Base-by-base conservation (phyloP, 2,113 vertebrate genomes). In the Fulmarus glacialis region DNA sequence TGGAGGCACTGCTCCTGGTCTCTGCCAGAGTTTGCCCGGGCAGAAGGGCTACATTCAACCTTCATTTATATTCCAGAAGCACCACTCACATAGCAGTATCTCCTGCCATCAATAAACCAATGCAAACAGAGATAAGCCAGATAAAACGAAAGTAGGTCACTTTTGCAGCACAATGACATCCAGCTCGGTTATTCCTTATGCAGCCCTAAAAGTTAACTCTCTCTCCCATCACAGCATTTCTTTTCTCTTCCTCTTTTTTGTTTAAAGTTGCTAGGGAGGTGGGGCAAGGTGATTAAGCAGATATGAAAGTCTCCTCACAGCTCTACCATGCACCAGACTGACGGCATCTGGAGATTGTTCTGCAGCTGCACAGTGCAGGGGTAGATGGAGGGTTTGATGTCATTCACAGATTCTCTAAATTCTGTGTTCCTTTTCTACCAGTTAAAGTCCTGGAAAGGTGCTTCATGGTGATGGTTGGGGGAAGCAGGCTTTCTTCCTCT, bases 61-160 rank as follows among this genome's bases (percentile, higher is more conserved):
- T 84, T 95, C 90, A 91, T 97, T 97, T 95, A 85, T 97, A 97
- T 98, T 97, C 96, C 93, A 83, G 90, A 62, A 93, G 59, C 75
- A 90, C 63, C 89, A 90, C 75, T 95, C 95, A 94, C 78, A 97
- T 95, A 90, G 82, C 94, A 79, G 79, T 95, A 95, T 98, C 94
- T 97, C 91, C 80, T 97, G 66, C 94, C 94, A 97, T 96, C 96
- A 96, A 89, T 92, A 97, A 97, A 93, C 93, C 85, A 91, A 77
- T 88, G 94, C 81, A 96, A 96, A 97, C 94, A 96, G 95, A 93
- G 93, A 97, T 94, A 88, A 97, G 89, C 83, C 95, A 97, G 91
- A 97, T 91, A 94, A 95, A 97, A 81, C 0, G 20, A 95, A 97
- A 98, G 95, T 77, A 97, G 96, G 82, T 93, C 96, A 92, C 83